Percentiles rank a stretch among this genome's conserved stretches.
These are phyloP conservation scores for Caloenas nicobarica DNA, from an alignment of 2,113 vertebrate genomes.

Conservation along the genomic window DNA sequence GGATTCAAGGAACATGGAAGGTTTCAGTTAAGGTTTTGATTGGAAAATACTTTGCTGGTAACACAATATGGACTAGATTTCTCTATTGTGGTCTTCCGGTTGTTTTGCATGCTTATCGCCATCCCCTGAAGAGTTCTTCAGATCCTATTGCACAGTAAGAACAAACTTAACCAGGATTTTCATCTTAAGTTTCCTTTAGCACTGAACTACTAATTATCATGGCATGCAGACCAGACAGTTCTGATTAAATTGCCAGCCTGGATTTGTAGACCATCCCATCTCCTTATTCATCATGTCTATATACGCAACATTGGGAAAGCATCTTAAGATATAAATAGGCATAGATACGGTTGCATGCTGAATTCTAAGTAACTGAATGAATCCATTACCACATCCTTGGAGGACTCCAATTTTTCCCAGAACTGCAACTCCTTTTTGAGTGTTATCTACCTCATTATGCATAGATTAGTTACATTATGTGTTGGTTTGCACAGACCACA, in stretches of 20 bases:
- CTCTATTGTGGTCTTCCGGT: neutral
- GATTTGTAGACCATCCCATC: constrained; percentile 5
- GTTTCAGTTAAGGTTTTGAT: neutral
- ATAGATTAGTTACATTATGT: constrained; percentile 10
- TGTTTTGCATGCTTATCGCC: neutral
- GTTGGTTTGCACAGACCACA: constrained; percentile 15
- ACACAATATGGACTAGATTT: neutral
- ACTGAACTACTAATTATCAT: neutral
- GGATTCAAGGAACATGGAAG: neutral
- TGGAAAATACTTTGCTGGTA: neutral
- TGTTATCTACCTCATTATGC: constrained; percentile 40
- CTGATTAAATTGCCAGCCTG: constrained; percentile 25
- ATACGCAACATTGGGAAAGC: constrained; percentile 11
- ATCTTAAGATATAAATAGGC: constrained; percentile 41
- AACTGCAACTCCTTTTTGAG: constrained; percentile 11
- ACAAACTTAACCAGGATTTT: constrained; percentile 7
- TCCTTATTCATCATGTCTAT: constrained; percentile 32
- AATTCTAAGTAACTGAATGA: constrained; percentile 45
- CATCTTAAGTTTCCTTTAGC: neutral
- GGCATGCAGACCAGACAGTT: neutral
- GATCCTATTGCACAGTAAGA: neutral
- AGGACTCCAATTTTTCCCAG: constrained; percentile 8
- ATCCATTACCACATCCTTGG: constrained; percentile 28
- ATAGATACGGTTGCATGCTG: neutral
- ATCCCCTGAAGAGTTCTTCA: neutral